phyloP scores from a whole-genome alignment of 2,888 invertebrate species.

The Gryllus longicercus region DNA sequence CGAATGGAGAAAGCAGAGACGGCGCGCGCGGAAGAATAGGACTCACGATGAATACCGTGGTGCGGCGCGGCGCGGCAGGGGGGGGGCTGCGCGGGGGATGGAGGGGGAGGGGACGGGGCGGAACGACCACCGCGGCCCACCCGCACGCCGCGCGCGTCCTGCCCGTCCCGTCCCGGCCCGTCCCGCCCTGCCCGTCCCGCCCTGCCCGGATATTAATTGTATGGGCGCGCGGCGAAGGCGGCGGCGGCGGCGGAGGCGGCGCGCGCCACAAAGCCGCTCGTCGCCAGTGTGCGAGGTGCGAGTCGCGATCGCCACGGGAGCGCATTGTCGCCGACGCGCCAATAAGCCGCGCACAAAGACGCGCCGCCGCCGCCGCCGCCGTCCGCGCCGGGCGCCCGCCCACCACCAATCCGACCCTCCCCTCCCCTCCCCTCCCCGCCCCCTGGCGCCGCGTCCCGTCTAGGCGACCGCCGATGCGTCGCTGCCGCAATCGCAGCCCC shows the following conservation, averaged over 20 bases:
- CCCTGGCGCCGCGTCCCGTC: background rate
- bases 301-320: background rate
- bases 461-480: background rate
- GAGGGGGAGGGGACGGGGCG: background rate
- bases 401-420: too few species aligned
- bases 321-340: background rate
- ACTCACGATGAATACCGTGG: background rate
- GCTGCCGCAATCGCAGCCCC: background rate
- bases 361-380: too few species aligned
- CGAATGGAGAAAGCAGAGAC: background rate
- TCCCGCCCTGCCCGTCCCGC: background rate
- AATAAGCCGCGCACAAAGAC: too few species aligned
- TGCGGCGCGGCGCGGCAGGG: too few species aligned
- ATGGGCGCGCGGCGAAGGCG: conserved; percentile 20
- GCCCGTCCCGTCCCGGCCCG: background rate
- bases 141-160: background rate
- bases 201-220: conserved; percentile 22
- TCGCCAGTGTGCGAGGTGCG: background rate
- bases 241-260: too few species aligned
- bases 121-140: background rate
- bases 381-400: too few species aligned
- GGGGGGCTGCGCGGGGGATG: too few species aligned
- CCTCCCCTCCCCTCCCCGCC: too few species aligned
- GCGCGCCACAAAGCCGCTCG: background rate
- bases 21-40: conserved; percentile 22